Conservation (phyloP, 37 sponge, comb jelly and placozoan species). For the Chondrilla cf. caribensis region DNA sequence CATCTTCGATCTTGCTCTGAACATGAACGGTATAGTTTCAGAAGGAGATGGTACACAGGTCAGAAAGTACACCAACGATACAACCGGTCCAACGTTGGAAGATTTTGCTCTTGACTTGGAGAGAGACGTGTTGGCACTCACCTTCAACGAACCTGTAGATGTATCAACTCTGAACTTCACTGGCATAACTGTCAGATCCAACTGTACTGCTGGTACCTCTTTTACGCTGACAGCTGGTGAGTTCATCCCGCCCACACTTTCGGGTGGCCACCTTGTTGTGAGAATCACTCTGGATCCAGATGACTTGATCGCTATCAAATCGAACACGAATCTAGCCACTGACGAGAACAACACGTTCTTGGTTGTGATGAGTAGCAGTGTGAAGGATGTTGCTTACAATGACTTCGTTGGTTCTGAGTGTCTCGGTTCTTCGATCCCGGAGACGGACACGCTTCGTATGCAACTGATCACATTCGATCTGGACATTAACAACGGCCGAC, state of each 20-base stretch:
- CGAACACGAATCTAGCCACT: slow-evolving; percentile 55
- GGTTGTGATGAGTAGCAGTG: slow-evolving; percentile 24
- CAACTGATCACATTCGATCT: slow-evolving; percentile 67
- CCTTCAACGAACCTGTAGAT: slow-evolving; percentile 84
- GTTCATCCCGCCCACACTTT: slow-evolving; percentile 41
- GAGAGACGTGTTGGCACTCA: slow-evolving; percentile 46
- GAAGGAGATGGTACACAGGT: slow-evolving; percentile 28
- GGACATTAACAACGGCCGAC: slow-evolving; percentile 72
- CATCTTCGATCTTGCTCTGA: slow-evolving; percentile 61
- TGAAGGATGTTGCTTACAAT: slow-evolving; percentile 49
- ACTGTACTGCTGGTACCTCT: slow-evolving; percentile 41
- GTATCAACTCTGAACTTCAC: slow-evolving; percentile 61
- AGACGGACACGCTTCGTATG: slow-evolving; percentile 52
- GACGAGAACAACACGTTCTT: slow-evolving; percentile 51
- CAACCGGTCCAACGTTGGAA: slow-evolving; percentile 50
- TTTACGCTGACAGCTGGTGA: slow-evolving; percentile 61
- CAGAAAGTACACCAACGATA: slow-evolving; percentile 57
- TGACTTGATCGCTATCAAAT: slow-evolving; percentile 78
- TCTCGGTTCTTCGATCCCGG: slow-evolving; percentile 21
- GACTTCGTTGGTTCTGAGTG: slow-evolving; percentile 30
- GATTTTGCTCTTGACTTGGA: slow-evolving; percentile 61
- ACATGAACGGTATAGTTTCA: slow-evolving; percentile 48
- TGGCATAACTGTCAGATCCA: slow-evolving; percentile 53
- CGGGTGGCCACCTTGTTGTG: slow-evolving; percentile 43
- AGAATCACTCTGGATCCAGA: slow-evolving; percentile 40